These are phyloP conservation scores for Paracanthobrama guichenoti DNA, from an alignment of 2,113 vertebrate species.

Conservation along the genomic window DNA sequence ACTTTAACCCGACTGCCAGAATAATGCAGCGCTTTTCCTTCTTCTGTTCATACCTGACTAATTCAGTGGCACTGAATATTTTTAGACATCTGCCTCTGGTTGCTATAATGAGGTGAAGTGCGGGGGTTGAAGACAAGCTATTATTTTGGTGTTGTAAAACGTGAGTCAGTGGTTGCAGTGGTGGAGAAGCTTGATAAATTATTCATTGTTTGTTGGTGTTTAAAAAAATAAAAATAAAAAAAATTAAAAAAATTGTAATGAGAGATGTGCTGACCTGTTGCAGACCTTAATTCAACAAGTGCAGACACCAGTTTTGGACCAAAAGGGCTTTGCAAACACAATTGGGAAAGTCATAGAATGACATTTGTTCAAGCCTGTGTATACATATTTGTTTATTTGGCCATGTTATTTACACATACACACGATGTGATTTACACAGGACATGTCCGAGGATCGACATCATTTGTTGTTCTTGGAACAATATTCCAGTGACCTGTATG, in stretches of 20 bases:
- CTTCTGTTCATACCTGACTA: constrained; percentile 10
- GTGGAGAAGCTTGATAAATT: not conserved
- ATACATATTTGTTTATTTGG: not conserved
- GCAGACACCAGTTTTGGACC: not conserved
- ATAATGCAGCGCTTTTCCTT: not conserved
- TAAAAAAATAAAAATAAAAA: not conserved
- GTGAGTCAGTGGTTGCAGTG: not conserved
- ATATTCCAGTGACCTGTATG: not conserved
- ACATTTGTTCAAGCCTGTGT: constrained; percentile 17
- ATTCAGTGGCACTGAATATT: not conserved
- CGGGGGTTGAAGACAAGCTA: not conserved
- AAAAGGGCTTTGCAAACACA: not conserved
- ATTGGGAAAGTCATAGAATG: not conserved
- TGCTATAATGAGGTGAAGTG: constrained; percentile 2
- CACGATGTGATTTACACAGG: constrained; percentile 8
- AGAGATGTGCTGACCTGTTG: not conserved
- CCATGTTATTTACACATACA: not conserved
- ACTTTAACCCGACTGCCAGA: not conserved
- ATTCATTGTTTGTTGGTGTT: not conserved
- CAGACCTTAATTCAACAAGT: constrained; percentile 2
- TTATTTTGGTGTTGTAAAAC: not conserved
- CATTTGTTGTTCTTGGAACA: not conserved
- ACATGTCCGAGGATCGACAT: not conserved
- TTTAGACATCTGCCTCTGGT: not conserved
- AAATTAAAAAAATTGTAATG: not conserved